A percentile compares a stretch with the other conserved stretches of the same genome.
Evolutionary conservation across 2,888 invertebrate species (phyloP).

Genomic region (Meteorus cinctellus): DNA sequence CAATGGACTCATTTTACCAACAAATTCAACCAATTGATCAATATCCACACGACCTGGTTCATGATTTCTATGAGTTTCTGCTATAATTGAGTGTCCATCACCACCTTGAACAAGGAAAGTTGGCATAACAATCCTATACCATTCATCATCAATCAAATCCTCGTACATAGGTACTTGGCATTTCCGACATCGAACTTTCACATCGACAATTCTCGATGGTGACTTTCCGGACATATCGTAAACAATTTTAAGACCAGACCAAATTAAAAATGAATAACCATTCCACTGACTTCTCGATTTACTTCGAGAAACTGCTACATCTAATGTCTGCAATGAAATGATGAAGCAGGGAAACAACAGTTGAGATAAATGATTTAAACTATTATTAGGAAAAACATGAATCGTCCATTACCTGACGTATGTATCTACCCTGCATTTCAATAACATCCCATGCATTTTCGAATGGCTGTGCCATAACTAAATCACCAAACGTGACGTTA

Average conservation of each 20-base stretch:
- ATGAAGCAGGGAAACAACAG: background rate
- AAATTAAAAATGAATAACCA: slow-evolving; percentile 53
- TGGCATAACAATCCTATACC: slow-evolving; percentile 79
- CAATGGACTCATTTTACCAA: slow-evolving; percentile 75
- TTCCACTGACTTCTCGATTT: slow-evolving; percentile 27
- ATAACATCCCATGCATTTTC: slow-evolving; percentile 83
- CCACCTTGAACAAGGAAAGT: slow-evolving; percentile 77
- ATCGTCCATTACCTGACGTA: slow-evolving; percentile 72
- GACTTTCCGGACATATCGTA: slow-evolving; percentile 54
- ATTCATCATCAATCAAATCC: slow-evolving; percentile 75
- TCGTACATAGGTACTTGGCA: slow-evolving; percentile 80
- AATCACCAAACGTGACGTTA: slow-evolving; percentile 79
- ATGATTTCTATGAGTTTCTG: slow-evolving; percentile 75
- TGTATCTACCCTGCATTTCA: slow-evolving; percentile 80
- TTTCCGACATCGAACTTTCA: slow-evolving; percentile 75
- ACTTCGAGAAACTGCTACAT: slow-evolving; percentile 52
- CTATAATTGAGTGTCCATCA: slow-evolving; percentile 78
- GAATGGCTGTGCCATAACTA: slow-evolving; percentile 84
- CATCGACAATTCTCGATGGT: slow-evolving; percentile 52
- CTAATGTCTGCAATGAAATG: slow-evolving; percentile 53
- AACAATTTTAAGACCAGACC: slow-evolving; percentile 63
- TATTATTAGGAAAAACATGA: background rate
- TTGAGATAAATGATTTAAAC: background rate
- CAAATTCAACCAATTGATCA: slow-evolving; percentile 75
- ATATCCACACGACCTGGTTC: slow-evolving; percentile 75